Percentiles rank a stretch among this genome's conserved stretches.
These are phyloP conservation scores for Platycheirus albimanus DNA, from an alignment of 2,888 invertebrate species.

Conservation along the genomic window DNA sequence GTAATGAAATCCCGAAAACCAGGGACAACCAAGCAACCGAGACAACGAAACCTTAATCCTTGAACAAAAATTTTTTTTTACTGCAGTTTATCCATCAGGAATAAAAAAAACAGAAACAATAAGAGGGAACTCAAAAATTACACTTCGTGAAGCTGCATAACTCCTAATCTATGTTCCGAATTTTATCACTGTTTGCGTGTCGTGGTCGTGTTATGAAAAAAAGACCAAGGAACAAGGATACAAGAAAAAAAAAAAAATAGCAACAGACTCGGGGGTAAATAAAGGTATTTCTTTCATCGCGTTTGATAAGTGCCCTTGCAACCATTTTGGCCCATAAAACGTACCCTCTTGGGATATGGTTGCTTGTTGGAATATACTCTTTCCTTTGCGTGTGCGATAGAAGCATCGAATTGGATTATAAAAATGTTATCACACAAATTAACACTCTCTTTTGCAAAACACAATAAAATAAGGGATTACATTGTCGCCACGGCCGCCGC, in stretches of 20 bases:
- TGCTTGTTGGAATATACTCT: constrained; percentile 17
- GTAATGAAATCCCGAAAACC: constrained; percentile 58
- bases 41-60: constrained; percentile 56
- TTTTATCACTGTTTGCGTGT: constrained; percentile 36
- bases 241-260: constrained; percentile 24
- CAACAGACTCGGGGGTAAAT: constrained; percentile 50
- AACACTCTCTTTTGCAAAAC: constrained; percentile 66
- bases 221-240: too few species aligned
- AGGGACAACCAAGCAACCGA: background rate
- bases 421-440: constrained; percentile 74
- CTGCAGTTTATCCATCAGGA: constrained; percentile 43
- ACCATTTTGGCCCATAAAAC: constrained; percentile 63
- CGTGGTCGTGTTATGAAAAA: constrained; percentile 20
- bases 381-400: constrained; percentile 49
- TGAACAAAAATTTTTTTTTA: constrained; percentile 34
- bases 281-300: constrained; percentile 42
- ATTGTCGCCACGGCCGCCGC: constrained; percentile 15
- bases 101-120: background rate
- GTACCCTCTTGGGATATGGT: constrained; percentile 49
- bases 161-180: constrained; percentile 27
- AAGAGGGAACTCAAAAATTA: constrained; percentile 22
- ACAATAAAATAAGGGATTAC: constrained; percentile 71
- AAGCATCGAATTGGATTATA: constrained; percentile 64
- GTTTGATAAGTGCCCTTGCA: constrained; percentile 62
- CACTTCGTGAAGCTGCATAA: constrained; percentile 59